Evolutionary conservation across 2,797 vertebrate species (phyloP).

Genomic region (Loriculus beryllinus): DNA sequence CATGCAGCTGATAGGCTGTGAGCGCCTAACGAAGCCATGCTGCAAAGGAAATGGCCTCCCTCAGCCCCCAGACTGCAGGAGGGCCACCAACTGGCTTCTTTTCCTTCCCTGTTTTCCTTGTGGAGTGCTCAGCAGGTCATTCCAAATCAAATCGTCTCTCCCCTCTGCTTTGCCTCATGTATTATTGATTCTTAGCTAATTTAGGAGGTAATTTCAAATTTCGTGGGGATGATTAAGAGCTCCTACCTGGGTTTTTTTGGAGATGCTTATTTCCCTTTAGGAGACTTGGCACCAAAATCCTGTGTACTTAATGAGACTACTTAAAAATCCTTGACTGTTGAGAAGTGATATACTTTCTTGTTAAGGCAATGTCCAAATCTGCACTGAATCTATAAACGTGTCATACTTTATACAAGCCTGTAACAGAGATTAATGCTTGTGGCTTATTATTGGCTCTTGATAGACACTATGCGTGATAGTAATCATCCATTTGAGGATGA

Average conservation of each 20-base stretch:
- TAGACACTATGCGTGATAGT: not conserved
- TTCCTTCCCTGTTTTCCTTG: not conserved
- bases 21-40: not conserved
- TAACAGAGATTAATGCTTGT: not conserved
- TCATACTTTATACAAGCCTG: not conserved
- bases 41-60: not conserved
- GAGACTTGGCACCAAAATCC: not conserved
- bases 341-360: not conserved
- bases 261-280: not conserved
- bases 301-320: not conserved
- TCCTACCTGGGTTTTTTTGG: not conserved
- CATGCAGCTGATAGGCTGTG: not conserved
- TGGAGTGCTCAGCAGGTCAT: not conserved
- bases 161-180: not conserved
- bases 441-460: not conserved
- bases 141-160: not conserved
- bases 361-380: not conserved
- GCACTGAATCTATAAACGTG: not conserved
- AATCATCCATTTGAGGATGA: not conserved
- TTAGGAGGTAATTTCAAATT: not conserved
- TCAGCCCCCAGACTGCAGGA: not conserved
- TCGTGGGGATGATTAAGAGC: not conserved
- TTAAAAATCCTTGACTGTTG: not conserved
- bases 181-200: not conserved
- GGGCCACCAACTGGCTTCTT: not conserved